Conservation (phyloP, 1,140 invertebrate species). For the Ditylenchus dipsaci region DNA sequence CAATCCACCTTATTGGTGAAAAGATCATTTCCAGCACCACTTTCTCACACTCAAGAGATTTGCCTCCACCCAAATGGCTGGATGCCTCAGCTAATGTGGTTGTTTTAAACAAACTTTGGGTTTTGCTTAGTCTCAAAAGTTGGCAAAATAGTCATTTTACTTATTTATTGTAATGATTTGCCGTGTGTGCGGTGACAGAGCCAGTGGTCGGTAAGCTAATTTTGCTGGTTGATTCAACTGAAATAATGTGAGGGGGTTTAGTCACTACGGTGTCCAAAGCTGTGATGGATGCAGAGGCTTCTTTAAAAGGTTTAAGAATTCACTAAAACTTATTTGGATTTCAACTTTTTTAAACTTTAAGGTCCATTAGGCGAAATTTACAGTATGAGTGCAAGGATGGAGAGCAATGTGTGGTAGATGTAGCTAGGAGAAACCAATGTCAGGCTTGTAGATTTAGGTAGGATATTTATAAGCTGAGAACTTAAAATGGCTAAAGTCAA, state of each 20-base stretch:
- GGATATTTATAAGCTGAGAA: background rate
- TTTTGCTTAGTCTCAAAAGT: background rate
- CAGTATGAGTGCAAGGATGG: slow-evolving; percentile 77
- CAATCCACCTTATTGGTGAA: background rate
- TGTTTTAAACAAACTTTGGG: background rate
- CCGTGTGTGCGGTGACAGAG: slow-evolving; percentile 81
- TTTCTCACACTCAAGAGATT: background rate
- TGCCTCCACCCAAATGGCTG: background rate
- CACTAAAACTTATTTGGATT: background rate
- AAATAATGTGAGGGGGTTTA: background rate
- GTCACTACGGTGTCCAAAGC: slow-evolving; percentile 41
- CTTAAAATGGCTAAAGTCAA: no score
- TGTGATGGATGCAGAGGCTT: slow-evolving; percentile 52
- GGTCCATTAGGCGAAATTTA: slow-evolving; percentile 34
- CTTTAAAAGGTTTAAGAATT: slow-evolving; percentile 33
- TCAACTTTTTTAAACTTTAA: background rate
- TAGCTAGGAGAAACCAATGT: slow-evolving; percentile 84
- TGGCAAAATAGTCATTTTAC: no score
- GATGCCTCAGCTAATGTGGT: background rate
- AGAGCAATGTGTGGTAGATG: slow-evolving; percentile 80
- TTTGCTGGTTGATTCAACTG: background rate
- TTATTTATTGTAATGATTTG: no score
- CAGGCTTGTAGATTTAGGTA: slow-evolving; percentile 78
- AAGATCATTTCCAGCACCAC: slow-evolving; percentile 3
- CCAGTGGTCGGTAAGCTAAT: slow-evolving; percentile 70